These are phyloP conservation scores for Oxycera nigricornis DNA, from an alignment of 2,888 invertebrate genomes.

Conservation along the genomic window DNA sequence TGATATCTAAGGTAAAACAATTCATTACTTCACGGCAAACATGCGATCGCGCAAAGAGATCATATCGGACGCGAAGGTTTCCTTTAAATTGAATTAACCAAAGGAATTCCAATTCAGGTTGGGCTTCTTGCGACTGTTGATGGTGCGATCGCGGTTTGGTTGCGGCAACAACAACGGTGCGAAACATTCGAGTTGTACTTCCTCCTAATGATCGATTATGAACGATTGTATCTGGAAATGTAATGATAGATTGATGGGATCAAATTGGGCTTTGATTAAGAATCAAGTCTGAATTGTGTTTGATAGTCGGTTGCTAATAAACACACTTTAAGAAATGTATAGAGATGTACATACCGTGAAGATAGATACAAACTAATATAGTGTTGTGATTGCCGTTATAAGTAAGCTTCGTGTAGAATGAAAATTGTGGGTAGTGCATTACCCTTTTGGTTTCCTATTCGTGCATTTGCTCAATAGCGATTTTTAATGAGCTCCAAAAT, in stretches of 20 bases:
- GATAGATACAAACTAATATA: too few species aligned
- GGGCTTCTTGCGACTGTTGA: background rate
- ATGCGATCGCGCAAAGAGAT: constrained; percentile 38
- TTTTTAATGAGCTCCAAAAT: too few species aligned
- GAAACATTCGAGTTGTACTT: background rate
- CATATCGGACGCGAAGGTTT: constrained; percentile 33
- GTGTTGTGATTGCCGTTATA: too few species aligned
- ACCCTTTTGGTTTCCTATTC: too few species aligned
- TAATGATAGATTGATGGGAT: constrained; percentile 30
- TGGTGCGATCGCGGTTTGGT: background rate
- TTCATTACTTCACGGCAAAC: constrained; percentile 42
- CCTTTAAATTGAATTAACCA: constrained; percentile 35
- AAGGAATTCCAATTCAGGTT: constrained; percentile 34
- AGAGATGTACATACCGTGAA: too few species aligned
- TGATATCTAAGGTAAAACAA: constrained; percentile 41
- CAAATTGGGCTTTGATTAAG: constrained; percentile 17
- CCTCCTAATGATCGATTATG: constrained; percentile 32
- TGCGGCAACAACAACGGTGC: background rate
- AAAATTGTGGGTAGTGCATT: too few species aligned
- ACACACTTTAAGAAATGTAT: too few species aligned
- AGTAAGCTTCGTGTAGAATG: too few species aligned
- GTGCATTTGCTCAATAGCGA: too few species aligned
- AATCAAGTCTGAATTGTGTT: background rate
- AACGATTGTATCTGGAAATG: constrained; percentile 11
- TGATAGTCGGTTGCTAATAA: background rate